Conservation (phyloP, 2,797 vertebrate genomes). For the Spinus olivaceus region DNA sequence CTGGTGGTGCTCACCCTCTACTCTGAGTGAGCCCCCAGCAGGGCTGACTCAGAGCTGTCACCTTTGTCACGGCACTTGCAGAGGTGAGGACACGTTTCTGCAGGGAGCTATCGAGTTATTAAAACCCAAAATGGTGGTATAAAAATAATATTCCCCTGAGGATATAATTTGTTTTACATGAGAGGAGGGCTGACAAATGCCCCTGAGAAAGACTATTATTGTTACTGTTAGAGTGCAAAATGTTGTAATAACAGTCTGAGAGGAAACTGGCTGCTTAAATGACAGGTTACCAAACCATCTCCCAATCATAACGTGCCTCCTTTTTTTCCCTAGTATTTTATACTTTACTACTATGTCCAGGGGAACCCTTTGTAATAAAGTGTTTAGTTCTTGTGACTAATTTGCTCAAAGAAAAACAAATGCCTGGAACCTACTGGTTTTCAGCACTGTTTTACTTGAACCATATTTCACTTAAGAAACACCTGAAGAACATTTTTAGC, state of each 20-base stretch:
- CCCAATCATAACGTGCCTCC: neutral
- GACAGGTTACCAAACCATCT: neutral
- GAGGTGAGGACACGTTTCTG: neutral
- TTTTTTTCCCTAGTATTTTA: neutral
- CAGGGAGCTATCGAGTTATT: neutral
- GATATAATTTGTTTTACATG: neutral
- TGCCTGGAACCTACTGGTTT: neutral
- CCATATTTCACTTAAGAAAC: neutral
- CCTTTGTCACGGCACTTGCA: neutral
- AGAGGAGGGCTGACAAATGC: constrained; percentile 10
- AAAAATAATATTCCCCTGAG: neutral
- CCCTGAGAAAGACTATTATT: neutral
- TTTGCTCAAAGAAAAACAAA: neutral
- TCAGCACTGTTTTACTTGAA: neutral
- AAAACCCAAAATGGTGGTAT: neutral
- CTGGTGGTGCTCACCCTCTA: neutral
- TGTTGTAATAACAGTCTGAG: neutral
- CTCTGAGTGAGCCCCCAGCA: neutral
- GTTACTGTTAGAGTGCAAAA: neutral
- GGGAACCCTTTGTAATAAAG: neutral
- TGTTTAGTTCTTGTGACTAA: neutral
- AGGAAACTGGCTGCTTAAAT: neutral
- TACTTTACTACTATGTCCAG: neutral
- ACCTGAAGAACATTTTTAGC: neutral
- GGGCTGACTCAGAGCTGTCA: neutral